phyloP scores from a whole-genome alignment of 2,113 vertebrate species.

The Istiophorus platypterus region DNA sequence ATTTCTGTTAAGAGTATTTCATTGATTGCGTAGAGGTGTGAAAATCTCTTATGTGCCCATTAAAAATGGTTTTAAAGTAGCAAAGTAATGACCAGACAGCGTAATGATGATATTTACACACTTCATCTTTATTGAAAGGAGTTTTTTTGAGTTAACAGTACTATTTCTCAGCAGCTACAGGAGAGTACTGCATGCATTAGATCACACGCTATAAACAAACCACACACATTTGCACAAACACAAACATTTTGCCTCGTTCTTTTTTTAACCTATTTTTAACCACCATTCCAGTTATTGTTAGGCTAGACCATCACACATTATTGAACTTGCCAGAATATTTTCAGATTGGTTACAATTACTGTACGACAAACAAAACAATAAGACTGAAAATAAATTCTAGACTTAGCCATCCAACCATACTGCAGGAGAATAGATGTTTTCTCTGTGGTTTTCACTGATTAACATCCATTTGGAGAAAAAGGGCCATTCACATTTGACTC shows the following conservation, averaged over 20 bases:
- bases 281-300: conserved; percentile 35
- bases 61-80: background rate
- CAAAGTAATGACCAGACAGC: conserved; percentile 7
- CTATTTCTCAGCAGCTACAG: conserved; percentile 77
- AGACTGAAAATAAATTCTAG: conserved; percentile 13
- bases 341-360: conserved; percentile 43
- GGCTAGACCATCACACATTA: conserved; percentile 41
- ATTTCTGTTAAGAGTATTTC: background rate
- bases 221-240: conserved; percentile 67
- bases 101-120: conserved; percentile 53
- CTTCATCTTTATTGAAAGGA: conserved; percentile 82
- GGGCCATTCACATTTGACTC: conserved; percentile 40
- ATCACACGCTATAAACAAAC: conserved; percentile 73
- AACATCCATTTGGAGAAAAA: conserved; percentile 13
- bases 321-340: conserved; percentile 36
- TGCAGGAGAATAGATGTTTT: conserved; percentile 37
- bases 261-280: conserved; percentile 40
- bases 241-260: conserved; percentile 36
- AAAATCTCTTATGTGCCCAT: background rate
- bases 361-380: conserved; percentile 42
- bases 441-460: conserved; percentile 10
- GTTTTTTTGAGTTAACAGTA: conserved; percentile 59
- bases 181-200: conserved; percentile 84
- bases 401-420: conserved; percentile 30
- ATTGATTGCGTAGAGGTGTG: background rate